Conservation (phyloP, 2,113 vertebrate genomes). For the Pseudopipra pipra region DNA sequence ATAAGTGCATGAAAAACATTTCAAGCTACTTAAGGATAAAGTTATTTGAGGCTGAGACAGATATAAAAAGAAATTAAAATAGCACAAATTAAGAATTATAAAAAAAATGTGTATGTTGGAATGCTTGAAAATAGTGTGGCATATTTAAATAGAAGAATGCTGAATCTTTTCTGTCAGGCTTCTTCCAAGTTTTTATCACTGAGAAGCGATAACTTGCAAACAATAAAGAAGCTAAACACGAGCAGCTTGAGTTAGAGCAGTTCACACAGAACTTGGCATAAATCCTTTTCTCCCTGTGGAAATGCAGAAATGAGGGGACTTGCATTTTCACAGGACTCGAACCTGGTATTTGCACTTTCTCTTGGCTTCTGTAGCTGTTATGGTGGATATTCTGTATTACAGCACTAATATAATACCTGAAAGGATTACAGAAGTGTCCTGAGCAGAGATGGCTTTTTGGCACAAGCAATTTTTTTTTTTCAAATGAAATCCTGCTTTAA, state of each 20-base stretch:
- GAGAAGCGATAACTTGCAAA: background rate
- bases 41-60: background rate
- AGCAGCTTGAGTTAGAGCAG: background rate
- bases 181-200: background rate
- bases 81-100: background rate
- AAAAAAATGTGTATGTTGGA: background rate
- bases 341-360: background rate
- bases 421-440: background rate
- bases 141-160: background rate
- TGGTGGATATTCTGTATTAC: background rate
- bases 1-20: background rate
- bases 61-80: background rate
- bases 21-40: background rate
- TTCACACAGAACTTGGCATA: background rate
- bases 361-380: background rate
- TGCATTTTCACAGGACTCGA: background rate
- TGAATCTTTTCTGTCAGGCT: background rate
- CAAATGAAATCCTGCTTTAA: background rate
- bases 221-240: background rate
- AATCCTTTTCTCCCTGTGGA: background rate
- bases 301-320: background rate
- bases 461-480: background rate
- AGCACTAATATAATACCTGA: fast-evolving
- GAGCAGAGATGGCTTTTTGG: background rate
- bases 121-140: background rate